Percentiles rank a stretch among this genome's conserved stretches.
phyloP scores from a whole-genome alignment of 1,140 invertebrate species.

The Macrobrachium nipponense region DNA sequence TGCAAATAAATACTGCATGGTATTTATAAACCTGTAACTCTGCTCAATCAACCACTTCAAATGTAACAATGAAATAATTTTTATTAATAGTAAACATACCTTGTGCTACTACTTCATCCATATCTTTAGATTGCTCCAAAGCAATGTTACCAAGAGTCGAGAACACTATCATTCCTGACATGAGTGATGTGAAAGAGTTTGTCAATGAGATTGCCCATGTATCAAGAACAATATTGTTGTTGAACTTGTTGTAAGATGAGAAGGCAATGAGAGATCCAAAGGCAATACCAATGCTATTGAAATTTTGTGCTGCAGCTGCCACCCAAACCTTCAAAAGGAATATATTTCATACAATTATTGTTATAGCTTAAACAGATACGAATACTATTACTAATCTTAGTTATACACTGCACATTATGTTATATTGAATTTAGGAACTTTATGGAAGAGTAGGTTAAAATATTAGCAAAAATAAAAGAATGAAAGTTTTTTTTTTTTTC shows the following conservation, averaged over 20 bases:
- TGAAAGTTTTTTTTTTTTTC: too few relatives aligned
- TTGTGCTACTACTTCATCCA: constrained; percentile 85
- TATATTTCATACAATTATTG: not conserved
- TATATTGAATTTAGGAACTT: too few relatives aligned
- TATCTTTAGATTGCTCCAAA: constrained; percentile 78
- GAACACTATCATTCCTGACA: constrained; percentile 89
- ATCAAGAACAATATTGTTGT: constrained; percentile 89
- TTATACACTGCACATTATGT: too few relatives aligned
- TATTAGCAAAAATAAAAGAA: too few relatives aligned
- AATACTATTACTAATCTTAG: too few relatives aligned
- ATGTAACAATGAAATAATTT: too few relatives aligned
- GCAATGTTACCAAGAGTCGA: constrained; percentile 89
- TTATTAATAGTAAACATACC: constrained; percentile 72
- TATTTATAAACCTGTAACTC: too few relatives aligned
- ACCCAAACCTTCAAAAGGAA: constrained; percentile 81
- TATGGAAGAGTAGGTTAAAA: too few relatives aligned
- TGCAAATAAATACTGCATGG: too few relatives aligned
- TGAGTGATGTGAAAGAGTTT: constrained; percentile 84
- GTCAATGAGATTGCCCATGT: constrained; percentile 84
- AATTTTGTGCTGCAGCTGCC: constrained; percentile 91
- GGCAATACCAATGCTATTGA: constrained; percentile 91
- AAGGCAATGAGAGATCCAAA: constrained; percentile 95
- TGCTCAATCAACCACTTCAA: too few relatives aligned
- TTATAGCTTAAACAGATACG: not conserved
- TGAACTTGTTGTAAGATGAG: constrained; percentile 93